phyloP scores from a whole-genome alignment of 2,888 invertebrate species.

The Pterostichus niger region DNA sequence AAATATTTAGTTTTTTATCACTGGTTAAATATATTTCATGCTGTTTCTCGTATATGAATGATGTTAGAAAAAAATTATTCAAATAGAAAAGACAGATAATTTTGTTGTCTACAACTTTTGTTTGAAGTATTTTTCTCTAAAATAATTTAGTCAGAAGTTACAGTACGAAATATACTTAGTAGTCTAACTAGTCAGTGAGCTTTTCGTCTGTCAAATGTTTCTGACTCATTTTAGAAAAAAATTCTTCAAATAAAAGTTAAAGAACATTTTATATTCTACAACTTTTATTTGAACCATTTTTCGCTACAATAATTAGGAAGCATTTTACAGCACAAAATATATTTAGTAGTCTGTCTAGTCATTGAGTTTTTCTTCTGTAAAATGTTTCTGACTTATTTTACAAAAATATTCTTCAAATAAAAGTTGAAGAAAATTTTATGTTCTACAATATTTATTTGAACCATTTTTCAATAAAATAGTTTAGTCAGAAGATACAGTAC shows the following conservation, averaged over 20 bases:
- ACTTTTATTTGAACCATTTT: too few relatives aligned
- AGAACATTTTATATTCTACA: too few relatives aligned
- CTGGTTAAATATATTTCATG: too few relatives aligned
- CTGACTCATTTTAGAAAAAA: too few relatives aligned
- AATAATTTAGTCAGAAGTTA: background rate
- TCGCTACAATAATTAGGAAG: too few relatives aligned
- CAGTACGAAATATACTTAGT: background rate
- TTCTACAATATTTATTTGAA: conserved; percentile 29
- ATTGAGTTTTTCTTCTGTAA: too few relatives aligned
- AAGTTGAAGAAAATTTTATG: conserved; percentile 1
- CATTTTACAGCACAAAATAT: too few relatives aligned
- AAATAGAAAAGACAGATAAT: background rate
- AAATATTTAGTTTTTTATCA: background rate
- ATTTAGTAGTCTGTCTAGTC: too few relatives aligned
- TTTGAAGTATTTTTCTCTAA: background rate
- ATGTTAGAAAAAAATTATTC: background rate
- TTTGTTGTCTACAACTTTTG: conserved; percentile 51
- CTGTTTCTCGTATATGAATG: too few relatives aligned
- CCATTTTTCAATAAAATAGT: background rate
- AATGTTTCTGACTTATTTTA: too few relatives aligned
- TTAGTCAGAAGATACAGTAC: background rate
- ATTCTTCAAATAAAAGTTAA: too few relatives aligned
- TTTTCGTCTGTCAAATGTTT: too few relatives aligned
- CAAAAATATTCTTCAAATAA: background rate
- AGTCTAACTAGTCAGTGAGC: background rate